phyloP scores from a whole-genome alignment of 2,113 vertebrate genomes.

The Pontoporia blainvillei region DNA sequence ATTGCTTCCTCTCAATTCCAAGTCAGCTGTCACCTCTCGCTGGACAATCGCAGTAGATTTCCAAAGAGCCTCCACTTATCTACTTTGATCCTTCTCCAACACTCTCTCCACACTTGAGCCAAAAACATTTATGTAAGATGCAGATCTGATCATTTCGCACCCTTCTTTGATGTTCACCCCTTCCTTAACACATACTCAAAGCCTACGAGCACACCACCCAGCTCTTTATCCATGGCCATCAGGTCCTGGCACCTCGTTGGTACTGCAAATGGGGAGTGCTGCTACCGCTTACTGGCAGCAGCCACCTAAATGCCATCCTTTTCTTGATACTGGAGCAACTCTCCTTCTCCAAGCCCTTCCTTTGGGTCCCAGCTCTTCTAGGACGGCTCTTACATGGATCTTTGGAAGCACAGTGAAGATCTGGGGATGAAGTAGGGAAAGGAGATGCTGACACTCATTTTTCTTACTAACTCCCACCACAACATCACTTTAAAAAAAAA shows the following conservation, averaged over 20 bases:
- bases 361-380: not conserved
- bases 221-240: not conserved
- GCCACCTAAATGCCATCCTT: not conserved
- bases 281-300: not conserved
- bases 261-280: not conserved
- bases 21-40: not conserved
- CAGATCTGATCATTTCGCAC: not conserved
- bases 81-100: not conserved
- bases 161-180: not conserved
- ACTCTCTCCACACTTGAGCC: not conserved
- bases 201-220: not conserved
- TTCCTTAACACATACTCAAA: not conserved
- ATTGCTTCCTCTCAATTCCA: not conserved
- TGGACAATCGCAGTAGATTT: no score
- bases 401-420: not conserved
- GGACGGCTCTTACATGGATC: not conserved
- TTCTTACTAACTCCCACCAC: not conserved
- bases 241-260: not conserved
- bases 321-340: not conserved
- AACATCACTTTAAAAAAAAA: not conserved
- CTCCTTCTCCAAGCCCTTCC: not conserved
- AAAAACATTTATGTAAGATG: not conserved
- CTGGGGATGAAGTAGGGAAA: not conserved
- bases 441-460: not conserved
- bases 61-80: not conserved